Percentiles rank a stretch among this genome's conserved stretches.
Conservation (phyloP, 2,113 vertebrate species). For the Bos taurus region DNA sequence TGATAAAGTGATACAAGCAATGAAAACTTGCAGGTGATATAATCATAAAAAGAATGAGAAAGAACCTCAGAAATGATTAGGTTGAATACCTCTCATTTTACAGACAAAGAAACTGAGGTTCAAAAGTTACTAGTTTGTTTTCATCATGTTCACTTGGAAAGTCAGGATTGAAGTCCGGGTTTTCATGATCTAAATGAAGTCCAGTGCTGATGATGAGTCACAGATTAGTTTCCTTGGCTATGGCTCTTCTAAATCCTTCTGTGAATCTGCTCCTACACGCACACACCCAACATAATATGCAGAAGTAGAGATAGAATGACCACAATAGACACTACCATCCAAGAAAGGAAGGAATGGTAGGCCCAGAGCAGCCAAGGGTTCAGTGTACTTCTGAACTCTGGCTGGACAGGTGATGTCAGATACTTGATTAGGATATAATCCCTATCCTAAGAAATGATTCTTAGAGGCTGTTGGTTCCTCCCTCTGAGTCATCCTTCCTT, state of each 20-base stretch:
- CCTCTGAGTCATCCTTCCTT: background rate
- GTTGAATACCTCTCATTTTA: background rate
- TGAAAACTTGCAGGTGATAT: background rate
- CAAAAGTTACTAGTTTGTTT: background rate
- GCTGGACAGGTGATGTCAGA: background rate
- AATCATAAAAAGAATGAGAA: background rate
- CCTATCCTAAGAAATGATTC: background rate
- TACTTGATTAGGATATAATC: background rate
- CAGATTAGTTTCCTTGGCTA: background rate
- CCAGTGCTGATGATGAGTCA: background rate
- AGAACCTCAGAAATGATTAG: background rate
- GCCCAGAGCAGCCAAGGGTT: background rate
- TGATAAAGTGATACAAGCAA: background rate
- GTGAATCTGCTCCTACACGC: background rate
- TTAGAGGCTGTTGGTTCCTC: background rate
- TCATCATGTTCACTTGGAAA: background rate
- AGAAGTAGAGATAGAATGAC: background rate
- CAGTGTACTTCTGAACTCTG: background rate
- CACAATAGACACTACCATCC: background rate
- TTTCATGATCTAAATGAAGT: background rate
- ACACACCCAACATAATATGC: background rate
- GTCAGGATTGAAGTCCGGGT: background rate
- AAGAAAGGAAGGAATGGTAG: background rate
- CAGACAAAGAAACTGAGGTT: background rate
- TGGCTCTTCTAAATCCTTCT: background rate